These are phyloP conservation scores for Hypercompe scribonia DNA, from an alignment of 2,888 invertebrate genomes.

Conservation along the genomic window DNA sequence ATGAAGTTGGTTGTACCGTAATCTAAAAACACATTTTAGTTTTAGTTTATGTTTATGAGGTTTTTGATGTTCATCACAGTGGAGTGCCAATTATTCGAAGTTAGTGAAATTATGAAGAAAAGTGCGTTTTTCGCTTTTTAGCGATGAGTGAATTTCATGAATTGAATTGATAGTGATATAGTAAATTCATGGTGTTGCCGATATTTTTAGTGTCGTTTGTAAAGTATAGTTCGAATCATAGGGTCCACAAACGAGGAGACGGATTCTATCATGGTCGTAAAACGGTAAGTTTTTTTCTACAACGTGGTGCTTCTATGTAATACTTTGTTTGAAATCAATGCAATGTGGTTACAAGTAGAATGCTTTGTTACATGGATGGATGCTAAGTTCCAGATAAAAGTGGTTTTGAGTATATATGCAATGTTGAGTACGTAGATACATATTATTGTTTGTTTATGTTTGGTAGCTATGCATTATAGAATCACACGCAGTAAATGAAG, in stretches of 20 bases:
- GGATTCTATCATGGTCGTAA: conserved; percentile 87
- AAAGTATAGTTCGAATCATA: conserved; percentile 84
- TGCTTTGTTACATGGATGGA: conserved; percentile 52
- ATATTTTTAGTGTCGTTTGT: conserved; percentile 78
- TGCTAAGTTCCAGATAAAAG: conserved; percentile 31
- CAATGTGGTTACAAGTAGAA: conserved; percentile 12
- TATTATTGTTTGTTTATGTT: conserved; percentile 60
- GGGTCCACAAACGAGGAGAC: conserved; percentile 86
- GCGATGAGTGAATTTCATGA: conserved; percentile 82
- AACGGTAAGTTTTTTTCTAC: conserved; percentile 78
- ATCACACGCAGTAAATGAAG: conserved; percentile 23
- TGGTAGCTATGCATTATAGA: conserved; percentile 35
- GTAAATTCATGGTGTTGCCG: conserved; percentile 84
- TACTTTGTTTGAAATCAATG: conserved; percentile 10
- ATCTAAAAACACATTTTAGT: conserved; percentile 66
- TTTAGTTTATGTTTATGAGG: conserved; percentile 75
- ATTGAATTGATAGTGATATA: conserved; percentile 81
- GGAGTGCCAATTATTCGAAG: conserved; percentile 76
- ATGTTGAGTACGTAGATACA: conserved; percentile 33
- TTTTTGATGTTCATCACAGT: conserved; percentile 76
- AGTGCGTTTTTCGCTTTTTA: conserved; percentile 82
- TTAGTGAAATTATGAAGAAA: conserved; percentile 77
- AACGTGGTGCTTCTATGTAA: conserved; percentile 48
- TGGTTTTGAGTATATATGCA: conserved; percentile 27
- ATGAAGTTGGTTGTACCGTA: conserved; percentile 53